Evolutionary conservation across 2,888 invertebrate genomes (phyloP).

Genomic region (Strigamia maritima): DNA sequence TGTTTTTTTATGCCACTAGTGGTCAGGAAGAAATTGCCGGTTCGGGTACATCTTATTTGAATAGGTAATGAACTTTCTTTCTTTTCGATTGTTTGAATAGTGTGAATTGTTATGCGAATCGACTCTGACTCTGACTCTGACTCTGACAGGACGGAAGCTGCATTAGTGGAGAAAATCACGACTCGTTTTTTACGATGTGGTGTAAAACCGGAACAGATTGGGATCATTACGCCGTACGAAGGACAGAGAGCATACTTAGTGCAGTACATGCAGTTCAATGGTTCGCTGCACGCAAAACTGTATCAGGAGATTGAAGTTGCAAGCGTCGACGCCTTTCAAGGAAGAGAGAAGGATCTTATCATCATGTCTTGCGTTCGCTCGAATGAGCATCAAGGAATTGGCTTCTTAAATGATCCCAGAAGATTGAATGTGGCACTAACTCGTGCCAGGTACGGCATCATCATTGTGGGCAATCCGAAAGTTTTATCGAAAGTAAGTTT

Average conservation of each 20-base stretch:
- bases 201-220: conserved; percentile 96
- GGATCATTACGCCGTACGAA: conserved; percentile 98
- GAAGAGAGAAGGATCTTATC: conserved; percentile 97
- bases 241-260: conserved; percentile 95
- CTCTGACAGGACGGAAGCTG: conserved; percentile 79
- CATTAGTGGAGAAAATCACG: conserved; percentile 96
- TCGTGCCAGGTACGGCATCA: conserved; percentile 93
- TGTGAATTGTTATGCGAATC: background rate
- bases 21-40: conserved; percentile 99
- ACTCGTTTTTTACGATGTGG: conserved; percentile 92
- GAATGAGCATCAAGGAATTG: conserved; percentile 98
- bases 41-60: conserved; percentile 96
- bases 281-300: conserved; percentile 89
- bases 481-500: conserved; percentile 77
- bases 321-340: conserved; percentile 99
- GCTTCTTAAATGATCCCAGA: conserved; percentile 95
- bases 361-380: conserved; percentile 98
- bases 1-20: conserved; percentile 95
- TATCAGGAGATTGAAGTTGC: conserved; percentile 97
- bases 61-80: conserved; percentile 55
- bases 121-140: background rate
- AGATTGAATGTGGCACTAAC: conserved; percentile 97
- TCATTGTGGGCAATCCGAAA: conserved; percentile 98
- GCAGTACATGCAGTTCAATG: conserved; percentile 98
- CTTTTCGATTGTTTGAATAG: background rate